These are phyloP conservation scores for Pycnomerus fuliginosus DNA, from an alignment of 2,888 invertebrate species.

Conservation along the genomic window DNA sequence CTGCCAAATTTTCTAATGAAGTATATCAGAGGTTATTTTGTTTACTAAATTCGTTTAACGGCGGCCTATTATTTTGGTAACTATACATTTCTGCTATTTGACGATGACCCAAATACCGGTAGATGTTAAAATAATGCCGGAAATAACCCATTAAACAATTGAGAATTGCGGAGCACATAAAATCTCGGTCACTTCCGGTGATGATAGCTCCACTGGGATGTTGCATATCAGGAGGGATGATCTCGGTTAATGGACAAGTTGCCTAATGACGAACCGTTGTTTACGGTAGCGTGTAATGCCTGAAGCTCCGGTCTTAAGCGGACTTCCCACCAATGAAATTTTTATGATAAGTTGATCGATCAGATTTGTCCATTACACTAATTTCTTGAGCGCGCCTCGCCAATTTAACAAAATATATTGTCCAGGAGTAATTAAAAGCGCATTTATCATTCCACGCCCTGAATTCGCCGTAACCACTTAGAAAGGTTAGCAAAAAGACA, in stretches of 20 bases:
- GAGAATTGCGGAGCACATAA: no score
- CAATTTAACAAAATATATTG: slow-evolving; percentile 14
- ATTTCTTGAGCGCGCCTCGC: not conserved
- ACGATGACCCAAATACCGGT: no score
- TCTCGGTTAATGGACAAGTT: slow-evolving; percentile 47
- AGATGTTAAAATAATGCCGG: no score
- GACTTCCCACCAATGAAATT: not conserved
- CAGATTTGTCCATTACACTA: not conserved
- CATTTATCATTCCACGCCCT: slow-evolving; percentile 30
- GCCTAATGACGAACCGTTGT: slow-evolving; percentile 47
- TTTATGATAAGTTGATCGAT: not conserved
- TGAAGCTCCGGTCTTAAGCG: slow-evolving; percentile 14
- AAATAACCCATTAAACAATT: no score
- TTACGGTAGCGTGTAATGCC: slow-evolving; percentile 46
- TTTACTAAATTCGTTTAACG: no score
- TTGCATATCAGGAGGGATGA: slow-evolving; percentile 42
- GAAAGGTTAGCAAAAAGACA: no score
- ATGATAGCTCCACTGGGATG: slow-evolving; percentile 41
- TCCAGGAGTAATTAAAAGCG: slow-evolving; percentile 34
- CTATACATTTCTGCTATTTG: no score
- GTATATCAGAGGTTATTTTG: no score
- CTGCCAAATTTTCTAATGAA: no score
- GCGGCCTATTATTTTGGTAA: no score
- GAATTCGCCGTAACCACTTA: slow-evolving; percentile 14
- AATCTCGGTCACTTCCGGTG: slow-evolving; percentile 41